A percentile compares a stretch with the other conserved stretches of the same genome.
phyloP scores from a whole-genome alignment of 2,888 invertebrate species.

The Ctena decussata region DNA sequence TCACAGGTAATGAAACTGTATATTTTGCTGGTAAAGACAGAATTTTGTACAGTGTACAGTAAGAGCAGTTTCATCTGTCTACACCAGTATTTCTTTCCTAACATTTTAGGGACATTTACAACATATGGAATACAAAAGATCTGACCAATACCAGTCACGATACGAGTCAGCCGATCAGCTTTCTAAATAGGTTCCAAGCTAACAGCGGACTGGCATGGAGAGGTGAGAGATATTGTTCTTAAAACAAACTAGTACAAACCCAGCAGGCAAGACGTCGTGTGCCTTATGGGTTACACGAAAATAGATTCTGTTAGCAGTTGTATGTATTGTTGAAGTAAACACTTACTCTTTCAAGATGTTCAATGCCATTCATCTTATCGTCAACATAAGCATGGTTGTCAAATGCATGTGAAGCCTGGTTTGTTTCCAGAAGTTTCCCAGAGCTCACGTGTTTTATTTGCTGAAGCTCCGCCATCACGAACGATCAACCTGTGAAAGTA shows the following conservation, averaged over 20 bases:
- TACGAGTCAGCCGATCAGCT: neutral
- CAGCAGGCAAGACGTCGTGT: no score
- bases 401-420: neutral
- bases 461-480: neutral
- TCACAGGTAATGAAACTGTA: no score
- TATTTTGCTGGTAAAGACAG: no score
- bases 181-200: neutral
- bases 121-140: no score
- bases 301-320: neutral
- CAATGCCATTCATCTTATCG: neutral
- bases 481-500: no score
- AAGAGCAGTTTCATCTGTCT: no score
- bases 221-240: neutral
- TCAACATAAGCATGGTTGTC: neutral
- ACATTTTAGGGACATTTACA: no score
- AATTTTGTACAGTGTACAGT: no score
- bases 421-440: neutral
- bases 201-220: neutral
- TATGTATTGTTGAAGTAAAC: neutral
- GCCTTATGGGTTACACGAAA: neutral
- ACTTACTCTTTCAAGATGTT: neutral
- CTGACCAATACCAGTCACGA: neutral
- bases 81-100: no score
- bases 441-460: neutral
- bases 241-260: no score